Percentiles rank a stretch among this genome's conserved stretches.
Conservation (phyloP, 2,797 vertebrate species). For the Chrysocyon brachyurus region DNA sequence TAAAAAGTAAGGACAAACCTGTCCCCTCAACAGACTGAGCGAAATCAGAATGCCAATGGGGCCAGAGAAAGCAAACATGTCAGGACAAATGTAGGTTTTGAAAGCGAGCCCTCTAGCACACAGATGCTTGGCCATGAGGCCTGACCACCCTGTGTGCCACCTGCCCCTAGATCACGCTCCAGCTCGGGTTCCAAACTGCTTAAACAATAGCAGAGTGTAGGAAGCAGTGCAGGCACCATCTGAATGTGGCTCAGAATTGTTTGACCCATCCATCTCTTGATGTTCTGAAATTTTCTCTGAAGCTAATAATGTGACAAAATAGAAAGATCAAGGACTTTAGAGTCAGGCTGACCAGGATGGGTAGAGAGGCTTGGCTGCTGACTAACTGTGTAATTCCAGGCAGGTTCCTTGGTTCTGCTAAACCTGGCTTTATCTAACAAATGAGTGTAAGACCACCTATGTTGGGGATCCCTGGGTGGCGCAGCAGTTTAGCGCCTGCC, state of each 20-base stretch:
- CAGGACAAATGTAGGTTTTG: neutral
- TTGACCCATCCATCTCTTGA: neutral
- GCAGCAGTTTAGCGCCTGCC: too few species aligned
- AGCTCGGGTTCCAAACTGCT: neutral
- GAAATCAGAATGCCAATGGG: neutral
- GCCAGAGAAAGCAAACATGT: neutral
- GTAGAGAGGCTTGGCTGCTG: fast-evolving
- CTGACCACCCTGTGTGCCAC: fast-evolving
- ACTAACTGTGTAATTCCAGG: neutral
- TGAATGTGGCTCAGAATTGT: neutral
- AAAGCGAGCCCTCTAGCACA: neutral
- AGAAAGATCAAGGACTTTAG: neutral
- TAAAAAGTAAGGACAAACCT: neutral
- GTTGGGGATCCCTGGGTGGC: too few species aligned
- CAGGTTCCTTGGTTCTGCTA: neutral
- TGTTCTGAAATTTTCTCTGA: slow-evolving; percentile 1
- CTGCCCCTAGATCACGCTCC: neutral
- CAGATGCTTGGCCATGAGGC: neutral
- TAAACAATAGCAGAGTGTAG: neutral
- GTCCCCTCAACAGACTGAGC: neutral
- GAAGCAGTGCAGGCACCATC: neutral
- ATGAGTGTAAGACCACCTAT: neutral
- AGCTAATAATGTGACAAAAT: neutral
- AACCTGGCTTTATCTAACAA: neutral
- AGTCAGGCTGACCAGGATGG: neutral